These are phyloP conservation scores for Drosophila orosa DNA, from an alignment of 1,140 invertebrate genomes.

Conservation along the genomic window DNA sequence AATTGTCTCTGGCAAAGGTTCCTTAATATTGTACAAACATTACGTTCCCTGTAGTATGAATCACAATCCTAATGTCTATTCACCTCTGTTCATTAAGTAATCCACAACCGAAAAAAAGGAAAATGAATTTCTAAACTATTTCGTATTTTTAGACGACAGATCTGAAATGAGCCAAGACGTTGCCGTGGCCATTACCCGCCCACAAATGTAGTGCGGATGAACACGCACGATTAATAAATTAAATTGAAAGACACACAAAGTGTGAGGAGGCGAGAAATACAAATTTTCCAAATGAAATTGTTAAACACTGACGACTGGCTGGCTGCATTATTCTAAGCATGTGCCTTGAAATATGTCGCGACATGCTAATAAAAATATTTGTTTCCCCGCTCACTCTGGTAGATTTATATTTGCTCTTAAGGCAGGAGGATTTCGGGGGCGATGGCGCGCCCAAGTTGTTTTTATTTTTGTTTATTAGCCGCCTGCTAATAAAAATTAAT, in stretches of 20 bases:
- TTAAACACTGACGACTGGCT: constrained; percentile 55
- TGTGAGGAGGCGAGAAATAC: constrained; percentile 39
- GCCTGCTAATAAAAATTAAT: constrained; percentile 80
- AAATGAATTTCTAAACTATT: constrained; percentile 34
- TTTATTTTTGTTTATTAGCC: constrained; percentile 77
- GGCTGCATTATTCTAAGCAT: constrained; percentile 63
- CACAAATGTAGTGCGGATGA: constrained; percentile 63
- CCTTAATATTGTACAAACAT: neutral
- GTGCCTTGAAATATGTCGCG: constrained; percentile 75
- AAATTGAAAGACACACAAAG: constrained; percentile 78
- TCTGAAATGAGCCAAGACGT: constrained; percentile 51
- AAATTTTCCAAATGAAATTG: constrained; percentile 62
- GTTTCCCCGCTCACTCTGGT: constrained; percentile 20
- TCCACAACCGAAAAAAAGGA: constrained; percentile 17
- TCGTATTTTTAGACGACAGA: constrained; percentile 50
- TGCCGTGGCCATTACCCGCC: constrained; percentile 53
- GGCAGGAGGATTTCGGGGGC: constrained; percentile 11
- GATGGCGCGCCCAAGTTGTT: constrained; percentile 26
- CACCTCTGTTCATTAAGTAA: constrained; percentile 60
- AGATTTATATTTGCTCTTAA: constrained; percentile 66
- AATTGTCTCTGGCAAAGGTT: neutral
- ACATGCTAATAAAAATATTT: constrained; percentile 79
- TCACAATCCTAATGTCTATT: constrained; percentile 14
- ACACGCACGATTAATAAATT: constrained; percentile 82
- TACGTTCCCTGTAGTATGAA: neutral